Percentiles rank a stretch among this genome's conserved stretches.
Conservation (phyloP, 2,888 invertebrate genomes). For the Drosophila rubida region DNA sequence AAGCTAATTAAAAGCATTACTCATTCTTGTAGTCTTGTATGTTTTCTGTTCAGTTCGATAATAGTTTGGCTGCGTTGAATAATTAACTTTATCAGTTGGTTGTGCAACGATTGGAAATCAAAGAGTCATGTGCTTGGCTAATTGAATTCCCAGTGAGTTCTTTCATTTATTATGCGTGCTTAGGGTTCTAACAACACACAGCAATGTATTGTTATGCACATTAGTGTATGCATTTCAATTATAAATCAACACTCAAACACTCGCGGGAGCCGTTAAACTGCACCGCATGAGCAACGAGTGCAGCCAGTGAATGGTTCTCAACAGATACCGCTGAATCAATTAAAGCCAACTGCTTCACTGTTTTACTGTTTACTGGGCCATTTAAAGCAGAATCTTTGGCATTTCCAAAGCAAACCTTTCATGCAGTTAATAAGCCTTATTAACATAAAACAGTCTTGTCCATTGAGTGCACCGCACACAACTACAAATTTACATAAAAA, state of each 20-base stretch:
- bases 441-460: slow-evolving; percentile 40
- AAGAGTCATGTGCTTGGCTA: not conserved
- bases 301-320: slow-evolving; percentile 4
- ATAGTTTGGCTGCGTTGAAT: slow-evolving; percentile 8
- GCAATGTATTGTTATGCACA: slow-evolving; percentile 10
- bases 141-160: not conserved
- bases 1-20: slow-evolving; percentile 44
- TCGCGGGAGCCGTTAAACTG: slow-evolving; percentile 31
- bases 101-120: slow-evolving; percentile 15
- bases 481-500: slow-evolving; percentile 51
- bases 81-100: slow-evolving; percentile 9
- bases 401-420: slow-evolving; percentile 60
- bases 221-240: slow-evolving; percentile 36
- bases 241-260: slow-evolving; percentile 32
- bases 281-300: slow-evolving; percentile 30
- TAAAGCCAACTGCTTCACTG: slow-evolving; percentile 70
- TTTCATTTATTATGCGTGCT: not conserved
- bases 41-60: slow-evolving; percentile 19
- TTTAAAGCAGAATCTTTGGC: slow-evolving; percentile 54
- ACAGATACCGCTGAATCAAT: slow-evolving; percentile 60
- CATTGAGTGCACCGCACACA: slow-evolving; percentile 31
- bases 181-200: slow-evolving; percentile 22
- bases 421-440: slow-evolving; percentile 73
- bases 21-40: slow-evolving; percentile 11
- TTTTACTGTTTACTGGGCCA: slow-evolving; percentile 73